Evolutionary conservation across 2,888 invertebrate species (phyloP).

Genomic region (Sturmia bella): DNA sequence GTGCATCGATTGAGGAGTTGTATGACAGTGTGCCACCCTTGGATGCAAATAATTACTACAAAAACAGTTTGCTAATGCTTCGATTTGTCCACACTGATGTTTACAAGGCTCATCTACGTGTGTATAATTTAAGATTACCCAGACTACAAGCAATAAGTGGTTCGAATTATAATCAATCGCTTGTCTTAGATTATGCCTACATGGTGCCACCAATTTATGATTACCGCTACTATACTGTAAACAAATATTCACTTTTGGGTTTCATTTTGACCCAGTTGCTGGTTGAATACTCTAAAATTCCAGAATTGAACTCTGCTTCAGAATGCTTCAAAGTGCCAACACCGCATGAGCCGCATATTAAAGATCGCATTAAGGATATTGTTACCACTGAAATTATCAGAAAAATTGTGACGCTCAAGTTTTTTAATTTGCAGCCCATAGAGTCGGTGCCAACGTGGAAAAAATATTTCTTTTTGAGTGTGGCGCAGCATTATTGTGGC

Average conservation of each 20-base stretch:
- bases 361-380: too few relatives aligned
- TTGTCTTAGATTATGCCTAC: constrained; percentile 75
- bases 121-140: background rate
- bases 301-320: too few relatives aligned
- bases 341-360: too few relatives aligned
- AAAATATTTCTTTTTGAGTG: too few relatives aligned
- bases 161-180: constrained; percentile 73
- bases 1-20: constrained; percentile 63
- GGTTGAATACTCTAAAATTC: too few relatives aligned
- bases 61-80: constrained; percentile 38
- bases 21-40: constrained; percentile 66
- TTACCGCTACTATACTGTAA: background rate
- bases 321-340: too few relatives aligned
- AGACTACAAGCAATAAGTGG: constrained; percentile 70
- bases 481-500: too few relatives aligned
- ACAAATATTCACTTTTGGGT: constrained; percentile 72
- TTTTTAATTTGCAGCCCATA: too few relatives aligned
- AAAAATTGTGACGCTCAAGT: too few relatives aligned
- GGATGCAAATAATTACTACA: constrained; percentile 56
- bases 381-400: too few relatives aligned
- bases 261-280: constrained; percentile 78
- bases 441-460: too few relatives aligned
- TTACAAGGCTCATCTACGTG: background rate
- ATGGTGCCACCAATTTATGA: constrained; percentile 73
- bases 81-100: constrained; percentile 27